These are phyloP conservation scores for Mus spretus DNA, from an alignment of 2,797 vertebrate species.

Conservation along the genomic window DNA sequence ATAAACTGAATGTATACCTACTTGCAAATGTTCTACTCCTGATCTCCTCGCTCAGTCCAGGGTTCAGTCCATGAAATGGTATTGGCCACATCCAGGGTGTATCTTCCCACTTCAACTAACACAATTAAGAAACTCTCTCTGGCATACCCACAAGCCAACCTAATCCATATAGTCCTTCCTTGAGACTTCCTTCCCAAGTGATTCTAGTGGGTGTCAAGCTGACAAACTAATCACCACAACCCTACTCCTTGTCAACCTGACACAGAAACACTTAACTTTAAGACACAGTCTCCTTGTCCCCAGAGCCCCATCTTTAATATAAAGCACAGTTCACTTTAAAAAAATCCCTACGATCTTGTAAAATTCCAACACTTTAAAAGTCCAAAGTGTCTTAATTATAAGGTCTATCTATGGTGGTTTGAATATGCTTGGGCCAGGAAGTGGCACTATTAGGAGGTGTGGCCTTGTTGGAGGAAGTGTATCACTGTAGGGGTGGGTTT, in stretches of 20 bases:
- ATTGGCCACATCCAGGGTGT: not conserved
- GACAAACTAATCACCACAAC: not conserved
- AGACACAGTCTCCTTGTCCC: not conserved
- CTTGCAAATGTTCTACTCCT: too few relatives aligned
- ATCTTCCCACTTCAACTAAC: not conserved
- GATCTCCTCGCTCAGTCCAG: not conserved
- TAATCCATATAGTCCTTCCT: not conserved
- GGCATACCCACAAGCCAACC: not conserved
- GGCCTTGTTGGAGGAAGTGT: not conserved
- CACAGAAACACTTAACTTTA: not conserved
- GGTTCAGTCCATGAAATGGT: not conserved
- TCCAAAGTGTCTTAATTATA: not conserved
- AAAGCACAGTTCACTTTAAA: not conserved
- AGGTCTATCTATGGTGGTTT: not conserved
- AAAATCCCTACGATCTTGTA: not conserved
- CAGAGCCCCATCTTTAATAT: not conserved
- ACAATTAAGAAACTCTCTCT: not conserved
- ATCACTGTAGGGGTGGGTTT: not conserved
- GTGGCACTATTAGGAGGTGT: not conserved
- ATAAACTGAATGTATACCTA: not conserved
- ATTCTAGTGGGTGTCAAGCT: not conserved
- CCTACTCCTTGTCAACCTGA: not conserved
- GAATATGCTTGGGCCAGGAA: not conserved
- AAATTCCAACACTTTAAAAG: not conserved
- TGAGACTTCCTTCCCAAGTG: not conserved